phyloP scores from a whole-genome alignment of 37 sponge, comb jelly and placozoan species.

The Dysidea cf. avara region DNA sequence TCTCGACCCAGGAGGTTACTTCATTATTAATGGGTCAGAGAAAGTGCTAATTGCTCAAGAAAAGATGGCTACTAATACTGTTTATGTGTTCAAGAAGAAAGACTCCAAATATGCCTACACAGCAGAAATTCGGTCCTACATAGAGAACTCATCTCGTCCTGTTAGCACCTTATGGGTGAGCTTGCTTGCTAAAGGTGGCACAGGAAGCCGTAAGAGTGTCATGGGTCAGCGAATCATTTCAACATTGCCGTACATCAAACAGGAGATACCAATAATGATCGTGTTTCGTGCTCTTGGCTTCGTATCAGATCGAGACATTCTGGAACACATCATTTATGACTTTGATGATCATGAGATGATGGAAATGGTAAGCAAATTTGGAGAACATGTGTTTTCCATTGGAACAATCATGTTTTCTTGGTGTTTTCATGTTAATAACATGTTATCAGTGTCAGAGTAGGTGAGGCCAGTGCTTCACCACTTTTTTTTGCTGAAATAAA shows the following conservation, averaged over 20 bases:
- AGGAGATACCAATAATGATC: slow-evolving; percentile 99
- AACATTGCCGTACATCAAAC: slow-evolving; percentile 95
- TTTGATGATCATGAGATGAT: slow-evolving; percentile 99
- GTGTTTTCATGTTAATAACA: no score
- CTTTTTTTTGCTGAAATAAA: no score
- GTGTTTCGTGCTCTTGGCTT: slow-evolving; percentile 99
- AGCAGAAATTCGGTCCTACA: slow-evolving; percentile 97
- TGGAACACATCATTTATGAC: slow-evolving; percentile 99
- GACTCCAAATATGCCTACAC: slow-evolving; percentile 97
- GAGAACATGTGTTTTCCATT: no score
- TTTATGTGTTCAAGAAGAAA: slow-evolving; percentile 97
- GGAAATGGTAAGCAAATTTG: slow-evolving; percentile 81
- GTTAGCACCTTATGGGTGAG: slow-evolving; percentile 98
- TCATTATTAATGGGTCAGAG: slow-evolving; percentile 98
- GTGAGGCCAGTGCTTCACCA: background rate
- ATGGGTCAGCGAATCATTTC: slow-evolving; percentile 96
- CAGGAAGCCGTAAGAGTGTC: slow-evolving; percentile 79
- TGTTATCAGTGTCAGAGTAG: background rate
- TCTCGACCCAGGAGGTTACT: slow-evolving; percentile 98
- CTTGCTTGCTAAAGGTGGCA: slow-evolving; percentile 92
- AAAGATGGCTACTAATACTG: slow-evolving; percentile 99
- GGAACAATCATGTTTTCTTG: no score
- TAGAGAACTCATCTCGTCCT: slow-evolving; percentile 99
- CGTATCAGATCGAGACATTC: slow-evolving; percentile 97
- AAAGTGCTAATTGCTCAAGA: slow-evolving; percentile 99